Evolutionary conservation across 2,797 vertebrate species (phyloP), one percentile per base, ranked within the genome.

Genomic region (Xyrichtys novacula): DNA sequence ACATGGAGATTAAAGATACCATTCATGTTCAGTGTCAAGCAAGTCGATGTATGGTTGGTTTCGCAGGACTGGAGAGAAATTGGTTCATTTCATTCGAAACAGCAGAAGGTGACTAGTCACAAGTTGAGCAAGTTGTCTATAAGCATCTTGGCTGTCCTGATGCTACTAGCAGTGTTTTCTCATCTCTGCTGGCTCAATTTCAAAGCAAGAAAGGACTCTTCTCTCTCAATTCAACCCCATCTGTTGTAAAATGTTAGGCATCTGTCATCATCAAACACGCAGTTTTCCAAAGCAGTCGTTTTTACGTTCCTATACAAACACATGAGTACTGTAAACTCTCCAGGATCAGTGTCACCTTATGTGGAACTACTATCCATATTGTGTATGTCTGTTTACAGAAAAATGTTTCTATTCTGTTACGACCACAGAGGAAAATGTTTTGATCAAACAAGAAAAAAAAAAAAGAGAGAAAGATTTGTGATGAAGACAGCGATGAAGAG

Each of bases 201-300:
- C 70, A 83, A 68, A 74, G 12, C 23, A 48, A 71, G 54, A 76
- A 62, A 78, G 31, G 40, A 57, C 46, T 39, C 57, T 42, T 61
- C 62, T 65, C 26, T 61, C 46, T 83, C 63, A 76, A 46, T 71
- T 82, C 66, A 81, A 75, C 84, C 72, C 85, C 78, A 90, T 89
- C 85, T 83, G 84, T 66, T 78, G 60, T 55, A 55, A 83, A 87
- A 85, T 56, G 84, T 76, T 88, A 49, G 40, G 84, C 88, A 90
- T 93, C 85, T 94, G 73, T 91, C 88, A 89, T 91, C 88, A 89
- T 76, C 81, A 85, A 76, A 74, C 49, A 73, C 78, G 59, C 86
- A 73, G 81, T 61, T 81, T 84, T 88, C 78, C 77, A 85, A 85
- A 76, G 56, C 58, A 74, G 58, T 63, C 32, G 31, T 69, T 83